These are phyloP conservation scores for Lymantria monacha DNA, from an alignment of 2,888 invertebrate species.

Conservation along the genomic window DNA sequence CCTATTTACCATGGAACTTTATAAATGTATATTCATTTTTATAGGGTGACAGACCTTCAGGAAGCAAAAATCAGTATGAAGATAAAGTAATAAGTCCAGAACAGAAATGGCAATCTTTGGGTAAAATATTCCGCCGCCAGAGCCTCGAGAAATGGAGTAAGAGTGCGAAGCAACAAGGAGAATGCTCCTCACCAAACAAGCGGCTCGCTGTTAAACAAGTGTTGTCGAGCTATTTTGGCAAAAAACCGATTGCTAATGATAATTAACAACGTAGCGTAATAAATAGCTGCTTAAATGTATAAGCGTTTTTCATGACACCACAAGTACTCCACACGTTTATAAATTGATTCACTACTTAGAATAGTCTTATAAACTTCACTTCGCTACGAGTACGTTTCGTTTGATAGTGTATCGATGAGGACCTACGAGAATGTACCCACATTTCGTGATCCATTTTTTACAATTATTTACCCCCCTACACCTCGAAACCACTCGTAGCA, in stretches of 20 bases:
- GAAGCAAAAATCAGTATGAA: constrained; percentile 61
- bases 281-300: too few relatives aligned
- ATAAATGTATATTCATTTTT: not conserved
- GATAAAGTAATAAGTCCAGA: constrained; percentile 64
- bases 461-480: too few relatives aligned
- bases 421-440: too few relatives aligned
- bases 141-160: constrained; percentile 68
- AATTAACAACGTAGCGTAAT: constrained; percentile 20
- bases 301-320: too few relatives aligned
- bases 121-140: constrained; percentile 74
- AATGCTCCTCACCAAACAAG: constrained; percentile 60
- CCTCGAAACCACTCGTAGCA: too few relatives aligned
- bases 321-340: too few relatives aligned
- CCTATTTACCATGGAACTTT: too few relatives aligned
- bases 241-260: constrained; percentile 50
- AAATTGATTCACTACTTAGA: too few relatives aligned
- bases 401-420: too few relatives aligned
- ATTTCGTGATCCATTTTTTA: too few relatives aligned
- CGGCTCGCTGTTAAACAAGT: constrained; percentile 67
- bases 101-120: constrained; percentile 76
- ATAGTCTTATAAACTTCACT: too few relatives aligned
- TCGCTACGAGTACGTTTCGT: too few relatives aligned
- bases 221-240: constrained; percentile 70
- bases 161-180: constrained; percentile 54
- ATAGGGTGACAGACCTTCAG: constrained; percentile 67